Percentiles rank a stretch among this genome's conserved stretches.
These are phyloP conservation scores for Saccostrea cuccullata DNA, from an alignment of 1,140 invertebrate species.

Conservation along the genomic window DNA sequence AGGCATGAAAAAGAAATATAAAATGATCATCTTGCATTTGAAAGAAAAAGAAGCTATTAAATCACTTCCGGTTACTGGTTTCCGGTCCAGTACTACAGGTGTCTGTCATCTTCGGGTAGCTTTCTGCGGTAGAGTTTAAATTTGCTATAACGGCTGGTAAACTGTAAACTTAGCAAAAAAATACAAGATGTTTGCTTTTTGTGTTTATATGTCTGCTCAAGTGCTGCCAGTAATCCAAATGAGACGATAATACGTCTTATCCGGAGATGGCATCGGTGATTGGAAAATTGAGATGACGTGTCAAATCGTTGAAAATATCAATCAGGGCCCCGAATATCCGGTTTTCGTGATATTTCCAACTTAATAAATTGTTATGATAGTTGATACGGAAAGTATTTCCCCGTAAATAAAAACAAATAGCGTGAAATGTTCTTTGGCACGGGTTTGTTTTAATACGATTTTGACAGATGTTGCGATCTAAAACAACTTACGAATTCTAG, in stretches of 20 bases:
- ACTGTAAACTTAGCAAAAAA: too few species aligned
- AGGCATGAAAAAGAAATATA: too few species aligned
- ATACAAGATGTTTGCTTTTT: too few species aligned
- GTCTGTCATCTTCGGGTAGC: too few species aligned
- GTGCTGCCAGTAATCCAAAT: background rate
- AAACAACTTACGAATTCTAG: background rate
- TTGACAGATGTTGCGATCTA: slow-evolving; percentile 30
- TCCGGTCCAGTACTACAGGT: background rate
- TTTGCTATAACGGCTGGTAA: too few species aligned
- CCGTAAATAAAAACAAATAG: slow-evolving; percentile 31
- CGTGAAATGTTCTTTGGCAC: slow-evolving; percentile 28
- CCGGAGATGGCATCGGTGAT: slow-evolving; percentile 17
- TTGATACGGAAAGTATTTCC: slow-evolving; percentile 31
- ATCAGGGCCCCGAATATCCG: slow-evolving; percentile 11
- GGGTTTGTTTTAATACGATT: slow-evolving; percentile 36
- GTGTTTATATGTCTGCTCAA: background rate
- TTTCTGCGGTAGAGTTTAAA: background rate
- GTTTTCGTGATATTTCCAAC: slow-evolving; percentile 23
- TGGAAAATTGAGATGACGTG: slow-evolving; percentile 6
- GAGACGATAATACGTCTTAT: background rate
- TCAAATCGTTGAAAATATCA: slow-evolving; percentile 28
- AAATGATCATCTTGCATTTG: too few species aligned
- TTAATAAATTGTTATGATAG: slow-evolving; percentile 35
- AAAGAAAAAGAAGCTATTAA: background rate
- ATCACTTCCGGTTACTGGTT: background rate